These are phyloP conservation scores for Tenrec ecaudatus DNA, from an alignment of 2,113 vertebrate species.

Conservation along the genomic window DNA sequence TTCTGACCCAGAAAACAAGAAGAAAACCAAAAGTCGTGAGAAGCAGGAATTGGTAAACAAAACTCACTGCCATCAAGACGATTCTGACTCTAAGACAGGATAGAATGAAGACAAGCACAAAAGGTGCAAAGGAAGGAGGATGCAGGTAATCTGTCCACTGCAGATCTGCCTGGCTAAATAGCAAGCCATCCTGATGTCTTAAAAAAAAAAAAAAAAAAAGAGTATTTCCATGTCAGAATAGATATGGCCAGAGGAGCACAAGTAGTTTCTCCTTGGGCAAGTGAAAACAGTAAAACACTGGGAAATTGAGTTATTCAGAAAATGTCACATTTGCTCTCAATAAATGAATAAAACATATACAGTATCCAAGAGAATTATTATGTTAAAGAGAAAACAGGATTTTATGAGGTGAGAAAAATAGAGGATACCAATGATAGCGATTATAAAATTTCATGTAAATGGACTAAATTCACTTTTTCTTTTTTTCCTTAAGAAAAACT, in stretches of 20 bases:
- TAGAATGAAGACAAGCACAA: neutral
- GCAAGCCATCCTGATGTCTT: neutral
- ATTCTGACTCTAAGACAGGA: too few species aligned
- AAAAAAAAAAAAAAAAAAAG: constrained; percentile 52
- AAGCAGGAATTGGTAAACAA: constrained; percentile 1
- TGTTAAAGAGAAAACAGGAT: constrained; percentile 60
- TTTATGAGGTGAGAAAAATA: constrained; percentile 59
- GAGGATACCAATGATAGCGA: constrained; percentile 57
- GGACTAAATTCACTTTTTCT: constrained; percentile 58
- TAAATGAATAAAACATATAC: neutral
- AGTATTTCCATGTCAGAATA: constrained; percentile 8
- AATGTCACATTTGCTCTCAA: constrained; percentile 53
- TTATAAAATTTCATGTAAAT: constrained; percentile 68
- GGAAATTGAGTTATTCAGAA: constrained; percentile 47
- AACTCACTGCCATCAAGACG: neutral
- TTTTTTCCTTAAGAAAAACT: neutral
- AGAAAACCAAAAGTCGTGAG: neutral
- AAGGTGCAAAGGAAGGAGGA: neutral
- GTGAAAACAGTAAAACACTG: constrained; percentile 52
- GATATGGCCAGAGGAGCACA: neutral
- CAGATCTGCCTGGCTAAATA: too few species aligned
- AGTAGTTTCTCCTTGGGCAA: constrained; percentile 10
- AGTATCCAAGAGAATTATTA: constrained; percentile 38
- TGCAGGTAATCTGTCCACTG: too few species aligned
- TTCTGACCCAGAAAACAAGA: neutral